Conservation (phyloP, 2,113 vertebrate species). For the Hystrix cristata region DNA sequence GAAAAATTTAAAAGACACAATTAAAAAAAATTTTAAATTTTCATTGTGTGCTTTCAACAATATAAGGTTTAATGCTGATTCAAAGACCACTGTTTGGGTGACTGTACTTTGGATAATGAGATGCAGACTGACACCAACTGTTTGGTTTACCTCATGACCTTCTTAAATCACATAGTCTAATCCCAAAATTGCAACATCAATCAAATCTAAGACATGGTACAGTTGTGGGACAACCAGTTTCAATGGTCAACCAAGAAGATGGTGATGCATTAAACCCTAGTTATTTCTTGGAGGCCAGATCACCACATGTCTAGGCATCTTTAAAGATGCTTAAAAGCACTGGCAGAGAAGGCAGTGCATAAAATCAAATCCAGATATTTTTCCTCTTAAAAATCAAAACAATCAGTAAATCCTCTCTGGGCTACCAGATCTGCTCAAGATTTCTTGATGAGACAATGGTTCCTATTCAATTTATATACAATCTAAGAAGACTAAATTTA, state of each 20-base stretch:
- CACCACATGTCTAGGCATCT: neutral
- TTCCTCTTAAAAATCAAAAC: conserved; percentile 62
- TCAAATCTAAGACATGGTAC: neutral
- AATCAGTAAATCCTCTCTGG: neutral
- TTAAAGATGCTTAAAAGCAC: conserved; percentile 37
- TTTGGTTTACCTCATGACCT: neutral
- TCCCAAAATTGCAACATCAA: neutral
- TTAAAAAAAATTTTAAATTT: neutral
- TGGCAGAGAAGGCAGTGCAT: neutral
- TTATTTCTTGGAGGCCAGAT: neutral
- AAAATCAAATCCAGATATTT: conserved; percentile 66
- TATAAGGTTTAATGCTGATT: neutral
- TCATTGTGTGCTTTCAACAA: neutral
- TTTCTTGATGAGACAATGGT: conserved; percentile 29
- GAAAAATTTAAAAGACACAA: neutral
- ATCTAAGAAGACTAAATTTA: conserved; percentile 29
- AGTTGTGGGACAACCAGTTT: neutral
- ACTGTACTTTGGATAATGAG: neutral
- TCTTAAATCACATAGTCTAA: neutral
- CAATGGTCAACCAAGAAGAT: neutral
- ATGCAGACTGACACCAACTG: conserved; percentile 3
- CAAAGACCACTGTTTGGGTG: neutral
- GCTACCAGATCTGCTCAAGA: conserved; percentile 31
- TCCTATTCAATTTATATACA: neutral
- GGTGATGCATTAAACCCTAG: neutral